These are phyloP conservation scores for Aphis craccivora DNA, from an alignment of 1,140 invertebrate species.

Conservation along the genomic window DNA sequence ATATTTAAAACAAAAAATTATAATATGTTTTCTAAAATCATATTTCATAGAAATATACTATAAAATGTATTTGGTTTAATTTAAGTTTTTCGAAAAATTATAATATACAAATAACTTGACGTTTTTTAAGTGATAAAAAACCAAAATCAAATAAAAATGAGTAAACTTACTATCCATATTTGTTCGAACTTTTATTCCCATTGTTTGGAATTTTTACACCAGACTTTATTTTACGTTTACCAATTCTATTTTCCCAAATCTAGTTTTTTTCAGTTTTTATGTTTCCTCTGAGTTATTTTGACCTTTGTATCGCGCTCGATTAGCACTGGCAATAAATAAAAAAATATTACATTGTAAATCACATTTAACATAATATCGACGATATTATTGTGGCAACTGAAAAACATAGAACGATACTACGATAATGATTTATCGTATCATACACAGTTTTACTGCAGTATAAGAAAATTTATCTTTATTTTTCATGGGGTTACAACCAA, in stretches of 20 bases:
- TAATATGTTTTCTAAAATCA: not conserved
- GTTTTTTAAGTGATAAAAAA: not conserved
- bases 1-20: not conserved
- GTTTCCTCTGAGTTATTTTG: not conserved
- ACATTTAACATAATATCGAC: constrained; percentile 9
- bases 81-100: not conserved
- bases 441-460: not conserved
- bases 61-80: not conserved
- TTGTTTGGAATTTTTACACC: not conserved
- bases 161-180: not conserved
- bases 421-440: not conserved
- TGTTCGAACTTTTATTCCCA: not conserved
- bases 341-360: not conserved
- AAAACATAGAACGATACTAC: constrained; percentile 14
- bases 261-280: not conserved
- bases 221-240: not conserved
- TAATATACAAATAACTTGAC: not conserved
- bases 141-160: not conserved
- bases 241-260: not conserved
- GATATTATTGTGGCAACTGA: constrained; percentile 14
- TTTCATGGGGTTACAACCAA: not conserved
- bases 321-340: constrained; percentile 17
- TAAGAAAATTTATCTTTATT: not conserved
- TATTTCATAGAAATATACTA: too few species aligned
- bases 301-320: constrained; percentile 7